Percentiles rank a stretch among this genome's conserved stretches.
Conservation (phyloP, 2,797 vertebrate genomes). For the Odontamblyopus lacepedii region DNA sequence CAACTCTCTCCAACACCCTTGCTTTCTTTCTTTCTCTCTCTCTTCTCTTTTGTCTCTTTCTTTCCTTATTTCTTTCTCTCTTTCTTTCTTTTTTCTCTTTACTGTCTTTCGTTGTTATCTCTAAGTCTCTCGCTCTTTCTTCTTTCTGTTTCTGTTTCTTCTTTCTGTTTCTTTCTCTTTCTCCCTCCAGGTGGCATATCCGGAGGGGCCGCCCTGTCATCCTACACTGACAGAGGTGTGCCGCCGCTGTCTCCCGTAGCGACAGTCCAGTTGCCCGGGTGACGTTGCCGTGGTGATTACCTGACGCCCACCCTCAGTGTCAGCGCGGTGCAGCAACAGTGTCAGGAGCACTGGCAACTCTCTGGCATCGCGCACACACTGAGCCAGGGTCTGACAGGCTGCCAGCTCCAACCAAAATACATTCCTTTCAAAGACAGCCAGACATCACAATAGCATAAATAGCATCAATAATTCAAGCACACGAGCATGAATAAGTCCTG, state of each 20-base stretch:
- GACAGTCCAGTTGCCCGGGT: conserved; percentile 69
- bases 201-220: conserved; percentile 64
- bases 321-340: conserved; percentile 45
- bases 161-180: conserved; percentile 28
- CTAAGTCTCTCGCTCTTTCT: background rate
- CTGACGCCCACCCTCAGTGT: conserved; percentile 65
- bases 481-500: conserved; percentile 63
- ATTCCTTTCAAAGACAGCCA: conserved; percentile 65
- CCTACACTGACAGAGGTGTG: conserved; percentile 50
- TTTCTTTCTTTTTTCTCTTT: background rate
- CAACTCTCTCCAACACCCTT: background rate
- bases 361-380: conserved; percentile 35
- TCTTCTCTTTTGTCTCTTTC: background rate
- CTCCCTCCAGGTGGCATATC: conserved; percentile 50
- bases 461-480: conserved; percentile 72
- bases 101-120: background rate
- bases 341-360: conserved; percentile 53
- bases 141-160: conserved; percentile 26
- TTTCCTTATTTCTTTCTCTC: background rate
- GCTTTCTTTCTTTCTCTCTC: too few species aligned
- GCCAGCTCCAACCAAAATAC: conserved; percentile 71
- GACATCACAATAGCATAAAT: conserved; percentile 68
- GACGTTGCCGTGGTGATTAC: conserved; percentile 65
- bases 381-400: conserved; percentile 58
- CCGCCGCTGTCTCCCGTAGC: conserved; percentile 67